Conservation (phyloP, 2,113 vertebrate species). For the Neogale vison region DNA sequence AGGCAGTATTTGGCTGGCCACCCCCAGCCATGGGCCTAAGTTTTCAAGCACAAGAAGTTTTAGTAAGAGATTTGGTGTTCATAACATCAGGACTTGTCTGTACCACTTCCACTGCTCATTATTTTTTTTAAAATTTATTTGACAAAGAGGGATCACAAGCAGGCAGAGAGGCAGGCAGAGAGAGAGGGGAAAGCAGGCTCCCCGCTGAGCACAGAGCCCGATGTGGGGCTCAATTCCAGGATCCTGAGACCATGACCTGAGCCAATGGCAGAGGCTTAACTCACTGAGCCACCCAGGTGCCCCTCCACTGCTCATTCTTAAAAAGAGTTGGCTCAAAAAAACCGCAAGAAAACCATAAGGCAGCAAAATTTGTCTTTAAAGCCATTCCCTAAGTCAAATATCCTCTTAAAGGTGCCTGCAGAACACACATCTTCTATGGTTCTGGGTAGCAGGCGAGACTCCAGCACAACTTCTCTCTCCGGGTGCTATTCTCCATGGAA, state of each 20-base stretch:
- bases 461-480: background rate
- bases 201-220: no score
- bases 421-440: background rate
- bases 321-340: background rate
- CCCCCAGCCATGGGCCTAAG: background rate
- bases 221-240: no score
- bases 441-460: background rate
- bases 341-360: background rate
- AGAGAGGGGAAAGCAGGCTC: no score
- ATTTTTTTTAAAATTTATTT: background rate
- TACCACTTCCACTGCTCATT: background rate
- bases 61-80: background rate
- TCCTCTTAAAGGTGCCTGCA: background rate
- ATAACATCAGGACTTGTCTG: background rate
- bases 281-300: no score
- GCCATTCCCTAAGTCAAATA: background rate
- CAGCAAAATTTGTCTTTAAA: background rate
- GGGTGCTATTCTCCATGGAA: no score
- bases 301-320: background rate
- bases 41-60: background rate
- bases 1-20: background rate
- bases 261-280: no score
- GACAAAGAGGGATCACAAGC: no score
- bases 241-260: no score
- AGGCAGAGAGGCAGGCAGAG: no score